Percentiles rank a stretch among this genome's conserved stretches.
Conservation (phyloP, 1,140 invertebrate genomes). For the Trichogramma pretiosum region DNA sequence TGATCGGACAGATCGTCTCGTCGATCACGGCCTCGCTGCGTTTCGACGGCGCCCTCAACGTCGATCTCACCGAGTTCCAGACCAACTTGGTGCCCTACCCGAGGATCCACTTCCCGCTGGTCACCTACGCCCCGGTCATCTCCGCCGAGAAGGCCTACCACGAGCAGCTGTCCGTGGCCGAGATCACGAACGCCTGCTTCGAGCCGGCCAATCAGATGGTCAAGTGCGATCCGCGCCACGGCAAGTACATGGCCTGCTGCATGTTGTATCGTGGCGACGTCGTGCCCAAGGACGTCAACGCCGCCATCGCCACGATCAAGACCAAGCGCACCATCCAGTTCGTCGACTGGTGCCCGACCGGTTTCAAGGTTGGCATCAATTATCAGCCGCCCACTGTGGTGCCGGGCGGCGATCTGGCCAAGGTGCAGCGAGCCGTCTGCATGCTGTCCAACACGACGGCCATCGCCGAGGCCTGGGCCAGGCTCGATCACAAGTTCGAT, state of each 20-base stretch:
- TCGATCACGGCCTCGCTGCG: constrained; percentile 78
- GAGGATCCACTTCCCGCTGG: constrained; percentile 61
- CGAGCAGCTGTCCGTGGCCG: constrained; percentile 64
- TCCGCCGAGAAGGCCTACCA: constrained; percentile 64
- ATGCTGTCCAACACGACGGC: constrained; percentile 74
- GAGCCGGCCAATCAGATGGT: constrained; percentile 80
- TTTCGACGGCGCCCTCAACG: constrained; percentile 81
- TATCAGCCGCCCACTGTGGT: constrained; percentile 53
- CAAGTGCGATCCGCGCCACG: constrained; percentile 71
- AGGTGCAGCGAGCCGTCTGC: constrained; percentile 54
- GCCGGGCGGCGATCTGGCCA: constrained; percentile 23
- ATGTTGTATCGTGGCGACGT: constrained; percentile 61
- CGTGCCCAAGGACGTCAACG: constrained; percentile 73
- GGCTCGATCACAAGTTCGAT: constrained; percentile 71
- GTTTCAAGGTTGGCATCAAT: constrained; percentile 60
- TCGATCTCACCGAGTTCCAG: constrained; percentile 84
- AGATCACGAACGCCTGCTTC: constrained; percentile 76
- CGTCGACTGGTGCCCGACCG: constrained; percentile 75
- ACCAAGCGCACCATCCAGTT: constrained; percentile 77
- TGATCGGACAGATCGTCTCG: constrained; percentile 75
- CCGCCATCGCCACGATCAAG: constrained; percentile 73
- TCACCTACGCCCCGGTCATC: constrained; percentile 70
- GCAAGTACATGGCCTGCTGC: constrained; percentile 82
- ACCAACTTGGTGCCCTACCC: constrained; percentile 70
- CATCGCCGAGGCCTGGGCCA: constrained; percentile 64